These are phyloP conservation scores for Alloscopus bannaensis DNA, from an alignment of 2,888 invertebrate species.

Conservation along the genomic window DNA sequence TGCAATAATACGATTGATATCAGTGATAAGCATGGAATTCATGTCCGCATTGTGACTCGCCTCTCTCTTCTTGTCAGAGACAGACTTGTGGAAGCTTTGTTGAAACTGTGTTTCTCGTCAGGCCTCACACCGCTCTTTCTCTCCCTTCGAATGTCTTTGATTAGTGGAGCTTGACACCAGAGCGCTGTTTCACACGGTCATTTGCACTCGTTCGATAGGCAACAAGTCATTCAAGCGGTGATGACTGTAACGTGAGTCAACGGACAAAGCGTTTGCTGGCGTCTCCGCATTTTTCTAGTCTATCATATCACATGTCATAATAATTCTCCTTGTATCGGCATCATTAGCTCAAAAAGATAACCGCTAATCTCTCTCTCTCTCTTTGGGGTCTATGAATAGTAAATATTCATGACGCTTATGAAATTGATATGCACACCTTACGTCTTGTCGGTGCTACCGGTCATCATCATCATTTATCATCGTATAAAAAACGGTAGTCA, in stretches of 20 bases:
- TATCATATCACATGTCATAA: neutral
- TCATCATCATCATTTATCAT: too few species aligned
- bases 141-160: too few species aligned
- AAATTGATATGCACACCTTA: too few species aligned
- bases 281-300: neutral
- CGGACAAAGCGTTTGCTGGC: neutral
- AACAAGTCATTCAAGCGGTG: neutral
- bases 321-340: neutral
- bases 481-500: too few species aligned
- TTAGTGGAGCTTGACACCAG: neutral
- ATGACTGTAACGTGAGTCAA: neutral
- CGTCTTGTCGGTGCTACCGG: too few species aligned
- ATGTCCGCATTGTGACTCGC: constrained; percentile 23
- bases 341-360: neutral
- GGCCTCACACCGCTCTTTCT: neutral
- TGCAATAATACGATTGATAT: constrained; percentile 24
- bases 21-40: constrained; percentile 27
- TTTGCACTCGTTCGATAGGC: neutral
- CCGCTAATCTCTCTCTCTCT: neutral
- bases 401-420: too few species aligned
- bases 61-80: too few species aligned
- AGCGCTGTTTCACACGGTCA: constrained; percentile 19
- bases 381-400: too few species aligned
- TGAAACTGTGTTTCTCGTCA: neutral
- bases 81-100: constrained; percentile 1